A percentile compares a stretch with the other conserved stretches of the same genome.
Evolutionary conservation across 2,797 vertebrate species (phyloP).

Genomic region (Alfaro cultratus): DNA sequence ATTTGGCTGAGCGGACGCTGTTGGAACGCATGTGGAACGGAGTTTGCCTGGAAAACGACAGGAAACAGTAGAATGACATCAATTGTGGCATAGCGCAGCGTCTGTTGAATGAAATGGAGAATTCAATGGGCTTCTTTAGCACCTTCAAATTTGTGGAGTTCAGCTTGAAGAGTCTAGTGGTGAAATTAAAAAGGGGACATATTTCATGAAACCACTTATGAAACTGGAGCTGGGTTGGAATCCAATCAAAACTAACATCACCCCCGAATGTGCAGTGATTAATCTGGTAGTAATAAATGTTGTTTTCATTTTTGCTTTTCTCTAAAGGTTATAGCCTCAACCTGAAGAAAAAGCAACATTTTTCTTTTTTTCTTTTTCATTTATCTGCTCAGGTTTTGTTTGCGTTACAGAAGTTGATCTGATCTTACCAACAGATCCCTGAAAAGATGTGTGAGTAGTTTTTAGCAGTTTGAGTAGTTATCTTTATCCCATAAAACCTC

Average conservation of each 20-base stretch:
- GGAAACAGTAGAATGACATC: slow-evolving; percentile 77
- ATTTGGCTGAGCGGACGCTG: slow-evolving; percentile 60
- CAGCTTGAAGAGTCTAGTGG: slow-evolving; percentile 51
- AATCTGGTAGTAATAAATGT: slow-evolving; percentile 71
- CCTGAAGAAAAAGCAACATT: slow-evolving; percentile 38
- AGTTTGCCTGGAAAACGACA: slow-evolving; percentile 72
- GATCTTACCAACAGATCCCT: slow-evolving; percentile 63
- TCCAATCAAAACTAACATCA: slow-evolving; percentile 71
- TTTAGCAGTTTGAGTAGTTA: not conserved
- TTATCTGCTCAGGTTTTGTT: slow-evolving; percentile 35
- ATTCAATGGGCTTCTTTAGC: slow-evolving; percentile 67
- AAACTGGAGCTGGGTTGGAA: slow-evolving; percentile 66
- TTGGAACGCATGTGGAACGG: slow-evolving; percentile 59
- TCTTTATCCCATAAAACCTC: not conserved
- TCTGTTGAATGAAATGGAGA: slow-evolving; percentile 71
- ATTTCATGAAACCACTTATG: slow-evolving; percentile 64
- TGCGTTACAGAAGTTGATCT: slow-evolving; percentile 50
- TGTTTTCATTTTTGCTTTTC: slow-evolving; percentile 65
- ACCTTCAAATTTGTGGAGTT: slow-evolving; percentile 59
- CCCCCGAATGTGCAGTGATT: slow-evolving; percentile 68
- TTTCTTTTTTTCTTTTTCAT: slow-evolving; percentile 24
- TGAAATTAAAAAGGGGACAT: slow-evolving; percentile 66
- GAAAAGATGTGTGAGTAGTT: slow-evolving; percentile 37
- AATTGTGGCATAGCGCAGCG: slow-evolving; percentile 59
- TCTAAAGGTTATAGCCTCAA: slow-evolving; percentile 49